Evolutionary conservation across 2,113 vertebrate genomes (phyloP).

Genomic region (Pollachius pollachius): DNA sequence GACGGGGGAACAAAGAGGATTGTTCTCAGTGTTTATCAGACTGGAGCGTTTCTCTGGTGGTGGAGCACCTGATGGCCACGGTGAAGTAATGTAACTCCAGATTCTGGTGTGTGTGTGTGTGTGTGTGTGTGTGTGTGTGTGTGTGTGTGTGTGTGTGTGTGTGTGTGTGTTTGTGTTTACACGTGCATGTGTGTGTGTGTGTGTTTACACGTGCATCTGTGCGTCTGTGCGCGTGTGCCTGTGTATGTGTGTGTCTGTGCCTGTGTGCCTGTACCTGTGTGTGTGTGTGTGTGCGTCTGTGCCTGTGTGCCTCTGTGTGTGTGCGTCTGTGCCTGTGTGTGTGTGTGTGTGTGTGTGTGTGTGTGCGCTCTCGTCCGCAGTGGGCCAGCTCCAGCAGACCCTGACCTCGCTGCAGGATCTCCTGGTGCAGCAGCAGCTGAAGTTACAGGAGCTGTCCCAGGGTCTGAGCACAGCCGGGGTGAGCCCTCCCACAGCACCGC

Average conservation of each 20-base stretch:
- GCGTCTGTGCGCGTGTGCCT: constrained; percentile 20
- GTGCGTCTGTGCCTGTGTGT: background rate
- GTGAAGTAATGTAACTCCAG: no score
- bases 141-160: background rate
- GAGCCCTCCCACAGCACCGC: constrained; percentile 23
- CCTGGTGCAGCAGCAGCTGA: constrained; percentile 91
- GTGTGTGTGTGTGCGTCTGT: background rate
- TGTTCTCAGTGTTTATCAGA: no score
- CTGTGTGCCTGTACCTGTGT: background rate
- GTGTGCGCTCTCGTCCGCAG: constrained; percentile 61
- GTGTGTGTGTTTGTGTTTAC: background rate
- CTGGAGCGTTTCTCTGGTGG: no score
- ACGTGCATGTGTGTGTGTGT: constrained; percentile 7
- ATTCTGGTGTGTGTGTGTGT: no score
- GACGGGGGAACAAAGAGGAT: no score
- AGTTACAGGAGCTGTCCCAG: constrained; percentile 90
- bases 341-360: background rate
- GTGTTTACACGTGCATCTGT: constrained; percentile 52
- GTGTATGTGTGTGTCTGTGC: background rate
- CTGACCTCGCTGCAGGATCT: constrained; percentile 89
- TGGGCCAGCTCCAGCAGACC: constrained; percentile 90
- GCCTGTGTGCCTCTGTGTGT: constrained; percentile 45
- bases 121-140: constrained; percentile 45
- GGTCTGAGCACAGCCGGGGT: constrained; percentile 88
- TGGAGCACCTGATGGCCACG: no score